Evolutionary conservation across 2,113 vertebrate genomes (phyloP).

Genomic region (Aphelocoma coerulescens): DNA sequence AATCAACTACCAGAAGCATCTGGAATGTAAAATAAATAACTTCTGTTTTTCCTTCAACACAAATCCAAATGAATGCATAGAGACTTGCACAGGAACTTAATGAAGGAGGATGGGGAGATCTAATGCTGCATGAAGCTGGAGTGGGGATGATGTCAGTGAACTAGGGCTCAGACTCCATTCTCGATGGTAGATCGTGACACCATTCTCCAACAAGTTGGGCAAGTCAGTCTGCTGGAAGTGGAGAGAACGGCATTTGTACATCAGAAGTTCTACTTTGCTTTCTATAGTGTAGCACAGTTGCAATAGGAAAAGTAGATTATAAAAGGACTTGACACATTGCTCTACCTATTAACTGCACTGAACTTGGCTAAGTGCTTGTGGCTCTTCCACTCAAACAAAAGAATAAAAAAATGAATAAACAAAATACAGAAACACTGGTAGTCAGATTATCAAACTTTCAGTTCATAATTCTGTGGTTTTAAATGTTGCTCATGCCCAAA

Average conservation of each 20-base stretch:
- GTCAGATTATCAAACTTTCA: neutral
- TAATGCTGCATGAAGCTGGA: neutral
- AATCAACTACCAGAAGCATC: neutral
- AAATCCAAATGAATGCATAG: neutral
- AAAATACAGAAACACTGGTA: neutral
- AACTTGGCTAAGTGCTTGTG: neutral
- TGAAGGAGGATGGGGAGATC: neutral
- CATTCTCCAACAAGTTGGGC: neutral
- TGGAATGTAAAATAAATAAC: neutral
- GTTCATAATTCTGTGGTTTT: neutral
- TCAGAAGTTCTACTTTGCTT: neutral
- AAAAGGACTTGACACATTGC: neutral
- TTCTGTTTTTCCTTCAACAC: neutral
- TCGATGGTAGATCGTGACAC: fast-evolving
- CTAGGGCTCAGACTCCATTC: neutral
- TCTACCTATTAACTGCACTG: neutral
- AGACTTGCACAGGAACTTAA: neutral
- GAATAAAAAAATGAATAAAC: neutral
- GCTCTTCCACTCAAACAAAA: neutral
- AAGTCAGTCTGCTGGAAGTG: neutral
- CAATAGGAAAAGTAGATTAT: neutral
- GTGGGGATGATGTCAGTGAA: neutral
- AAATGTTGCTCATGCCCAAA: neutral
- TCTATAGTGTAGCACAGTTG: neutral
- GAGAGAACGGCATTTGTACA: neutral